Evolutionary conservation across 92 coral and sea anemone genomes (phyloP).

Genomic region (Desmophyllum pertusum): DNA sequence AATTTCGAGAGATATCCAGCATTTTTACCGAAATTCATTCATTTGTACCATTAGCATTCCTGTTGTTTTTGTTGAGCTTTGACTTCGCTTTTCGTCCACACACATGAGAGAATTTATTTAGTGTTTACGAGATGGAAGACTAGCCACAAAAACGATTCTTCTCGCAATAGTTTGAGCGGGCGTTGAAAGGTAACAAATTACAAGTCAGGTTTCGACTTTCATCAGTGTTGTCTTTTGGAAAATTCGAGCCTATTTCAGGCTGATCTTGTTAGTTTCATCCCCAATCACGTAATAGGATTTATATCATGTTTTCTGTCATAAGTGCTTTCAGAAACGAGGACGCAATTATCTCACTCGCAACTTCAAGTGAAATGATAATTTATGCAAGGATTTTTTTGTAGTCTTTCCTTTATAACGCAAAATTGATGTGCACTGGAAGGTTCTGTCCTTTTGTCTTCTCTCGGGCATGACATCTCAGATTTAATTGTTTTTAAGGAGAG

Average conservation of each 20-base stretch:
- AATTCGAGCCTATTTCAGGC: background rate
- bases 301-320: constrained; percentile 13
- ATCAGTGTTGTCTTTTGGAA: background rate
- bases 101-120: background rate
- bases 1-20: background rate
- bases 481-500: constrained; percentile 13
- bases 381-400: background rate
- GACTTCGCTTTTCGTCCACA: background rate
- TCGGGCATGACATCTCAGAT: background rate
- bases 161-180: background rate
- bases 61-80: background rate
- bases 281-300: constrained; percentile 6
- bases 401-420: background rate
- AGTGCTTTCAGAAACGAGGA: constrained; percentile 13
- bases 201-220: constrained; percentile 2
- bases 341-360: constrained; percentile 17
- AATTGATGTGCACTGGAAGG: background rate
- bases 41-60: background rate
- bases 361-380: constrained; percentile 16
- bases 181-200: constrained; percentile 3
- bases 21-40: background rate
- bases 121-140: background rate
- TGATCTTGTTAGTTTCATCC: background rate
- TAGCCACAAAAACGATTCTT: background rate
- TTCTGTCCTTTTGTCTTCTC: background rate